phyloP scores from a whole-genome alignment of 2,113 vertebrate species.

The Saguinus imperator region DNA sequence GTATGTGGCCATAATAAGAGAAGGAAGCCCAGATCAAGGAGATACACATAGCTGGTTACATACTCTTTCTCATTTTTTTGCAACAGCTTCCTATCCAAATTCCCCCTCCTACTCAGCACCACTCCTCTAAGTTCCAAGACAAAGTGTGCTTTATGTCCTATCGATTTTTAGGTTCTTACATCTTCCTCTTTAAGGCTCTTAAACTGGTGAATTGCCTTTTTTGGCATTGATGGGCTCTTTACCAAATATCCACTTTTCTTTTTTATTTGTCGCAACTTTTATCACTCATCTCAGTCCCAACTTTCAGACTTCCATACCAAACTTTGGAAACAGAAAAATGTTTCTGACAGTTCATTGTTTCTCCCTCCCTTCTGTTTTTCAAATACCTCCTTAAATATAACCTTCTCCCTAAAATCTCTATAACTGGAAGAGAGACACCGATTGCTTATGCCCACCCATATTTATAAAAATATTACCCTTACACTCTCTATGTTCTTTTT shows the following conservation, averaged over 20 bases:
- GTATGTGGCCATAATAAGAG: background rate
- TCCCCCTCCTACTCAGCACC: background rate
- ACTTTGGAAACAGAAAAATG: slow-evolving; percentile 38
- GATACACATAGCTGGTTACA: background rate
- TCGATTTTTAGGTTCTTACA: slow-evolving; percentile 33
- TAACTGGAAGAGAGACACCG: background rate
- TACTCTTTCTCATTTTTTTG: slow-evolving; percentile 20
- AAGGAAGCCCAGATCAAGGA: slow-evolving; percentile 25
- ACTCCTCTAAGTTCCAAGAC: background rate
- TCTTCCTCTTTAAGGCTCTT: slow-evolving; percentile 40
- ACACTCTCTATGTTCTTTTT: background rate
- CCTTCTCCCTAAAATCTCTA: background rate
- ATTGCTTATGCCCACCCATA: background rate
- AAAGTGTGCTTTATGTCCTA: background rate
- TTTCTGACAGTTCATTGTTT: background rate
- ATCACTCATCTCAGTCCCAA: background rate
- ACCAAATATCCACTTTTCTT: slow-evolving; percentile 31
- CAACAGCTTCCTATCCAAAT: background rate
- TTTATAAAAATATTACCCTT: background rate
- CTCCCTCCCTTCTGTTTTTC: background rate
- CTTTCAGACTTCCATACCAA: slow-evolving; percentile 8
- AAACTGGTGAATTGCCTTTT: slow-evolving; percentile 42
- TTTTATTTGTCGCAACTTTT: slow-evolving; percentile 32
- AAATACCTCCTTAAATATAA: slow-evolving; percentile 14
- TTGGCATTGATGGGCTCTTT: background rate